Percentiles rank a stretch among this genome's conserved stretches.
phyloP scores from a whole-genome alignment of 2,113 vertebrate species.

The Galemys pyrenaicus region DNA sequence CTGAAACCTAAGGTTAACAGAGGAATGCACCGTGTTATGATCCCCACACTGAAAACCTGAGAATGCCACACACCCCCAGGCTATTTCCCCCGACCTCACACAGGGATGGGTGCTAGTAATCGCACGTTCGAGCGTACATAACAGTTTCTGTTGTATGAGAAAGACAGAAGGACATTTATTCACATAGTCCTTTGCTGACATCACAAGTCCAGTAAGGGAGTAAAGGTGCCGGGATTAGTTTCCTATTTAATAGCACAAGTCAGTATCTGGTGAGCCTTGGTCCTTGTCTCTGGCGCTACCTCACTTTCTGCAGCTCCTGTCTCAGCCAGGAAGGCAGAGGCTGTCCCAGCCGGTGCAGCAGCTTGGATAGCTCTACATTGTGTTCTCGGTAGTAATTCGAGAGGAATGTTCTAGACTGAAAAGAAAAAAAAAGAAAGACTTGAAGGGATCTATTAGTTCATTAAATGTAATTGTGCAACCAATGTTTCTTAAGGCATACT shows the following conservation, averaged over 20 bases:
- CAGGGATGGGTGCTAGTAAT: constrained; percentile 54
- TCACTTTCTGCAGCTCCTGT: constrained; percentile 98
- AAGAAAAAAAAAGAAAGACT: not conserved
- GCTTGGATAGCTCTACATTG: constrained; percentile 96
- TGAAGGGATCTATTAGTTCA: not conserved
- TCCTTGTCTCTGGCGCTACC: constrained; percentile 81
- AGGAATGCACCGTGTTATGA: constrained; percentile 49
- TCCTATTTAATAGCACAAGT: constrained; percentile 41
- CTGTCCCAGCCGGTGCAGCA: constrained; percentile 96
- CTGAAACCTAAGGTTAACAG: constrained; percentile 48
- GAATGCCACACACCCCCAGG: constrained; percentile 41
- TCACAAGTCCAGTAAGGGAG: constrained; percentile 73
- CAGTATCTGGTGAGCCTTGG: not conserved
- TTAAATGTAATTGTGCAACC: not conserved
- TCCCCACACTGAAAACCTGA: constrained; percentile 19
- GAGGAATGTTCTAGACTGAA: constrained; percentile 93
- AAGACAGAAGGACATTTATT: constrained; percentile 61
- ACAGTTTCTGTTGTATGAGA: not conserved
- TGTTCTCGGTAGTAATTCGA: constrained; percentile 97
- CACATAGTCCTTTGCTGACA: constrained; percentile 72
- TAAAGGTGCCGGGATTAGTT: not conserved
- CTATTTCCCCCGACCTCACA: constrained; percentile 60
- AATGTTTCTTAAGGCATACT: not conserved
- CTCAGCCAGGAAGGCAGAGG: constrained; percentile 97
- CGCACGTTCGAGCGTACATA: constrained; percentile 60